Percentiles rank a stretch among this genome's conserved stretches.
These are phyloP conservation scores for Tetragnatha montana DNA, from an alignment of 2,888 invertebrate species.

Conservation along the genomic window DNA sequence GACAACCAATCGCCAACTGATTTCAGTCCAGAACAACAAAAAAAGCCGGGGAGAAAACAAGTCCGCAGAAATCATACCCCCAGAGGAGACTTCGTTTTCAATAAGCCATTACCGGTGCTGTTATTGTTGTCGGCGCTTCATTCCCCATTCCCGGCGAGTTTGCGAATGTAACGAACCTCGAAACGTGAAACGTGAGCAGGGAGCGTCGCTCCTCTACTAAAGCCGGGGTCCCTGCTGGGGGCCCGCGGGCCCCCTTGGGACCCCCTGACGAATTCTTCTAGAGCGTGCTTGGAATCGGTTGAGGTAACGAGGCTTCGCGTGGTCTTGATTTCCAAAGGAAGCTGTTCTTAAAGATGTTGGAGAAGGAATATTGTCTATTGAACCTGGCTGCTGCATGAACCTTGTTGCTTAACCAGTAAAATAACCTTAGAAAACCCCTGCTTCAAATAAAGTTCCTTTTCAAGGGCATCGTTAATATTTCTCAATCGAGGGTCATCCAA, in stretches of 20 bases:
- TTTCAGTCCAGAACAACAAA: too few relatives aligned
- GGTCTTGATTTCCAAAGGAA: too few relatives aligned
- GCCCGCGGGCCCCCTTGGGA: slow-evolving; percentile 15
- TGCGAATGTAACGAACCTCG: slow-evolving; percentile 48
- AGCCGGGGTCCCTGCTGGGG: slow-evolving; percentile 26
- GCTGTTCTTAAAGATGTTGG: neutral
- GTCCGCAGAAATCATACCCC: neutral
- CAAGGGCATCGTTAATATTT: too few relatives aligned
- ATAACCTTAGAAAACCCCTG: too few relatives aligned
- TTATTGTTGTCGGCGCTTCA: slow-evolving; percentile 24
- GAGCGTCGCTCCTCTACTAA: slow-evolving; percentile 27
- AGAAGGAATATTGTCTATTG: neutral
- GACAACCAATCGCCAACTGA: too few relatives aligned
- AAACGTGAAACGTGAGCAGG: slow-evolving; percentile 56
- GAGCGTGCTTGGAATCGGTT: slow-evolving; percentile 36
- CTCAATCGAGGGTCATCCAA: too few relatives aligned
- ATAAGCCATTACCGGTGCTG: slow-evolving; percentile 27
- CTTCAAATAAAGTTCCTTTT: too few relatives aligned
- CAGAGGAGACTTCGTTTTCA: slow-evolving; percentile 11
- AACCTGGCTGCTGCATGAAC: neutral
- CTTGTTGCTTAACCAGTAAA: too few relatives aligned
- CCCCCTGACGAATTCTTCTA: slow-evolving; percentile 35
- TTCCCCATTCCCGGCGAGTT: slow-evolving; percentile 46
- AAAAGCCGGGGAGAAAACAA: too few relatives aligned
- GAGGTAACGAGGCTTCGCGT: neutral